Percentiles rank a stretch among this genome's conserved stretches.
Conservation (phyloP, 2,888 invertebrate species). For the Eumacrocentrus americanus region DNA sequence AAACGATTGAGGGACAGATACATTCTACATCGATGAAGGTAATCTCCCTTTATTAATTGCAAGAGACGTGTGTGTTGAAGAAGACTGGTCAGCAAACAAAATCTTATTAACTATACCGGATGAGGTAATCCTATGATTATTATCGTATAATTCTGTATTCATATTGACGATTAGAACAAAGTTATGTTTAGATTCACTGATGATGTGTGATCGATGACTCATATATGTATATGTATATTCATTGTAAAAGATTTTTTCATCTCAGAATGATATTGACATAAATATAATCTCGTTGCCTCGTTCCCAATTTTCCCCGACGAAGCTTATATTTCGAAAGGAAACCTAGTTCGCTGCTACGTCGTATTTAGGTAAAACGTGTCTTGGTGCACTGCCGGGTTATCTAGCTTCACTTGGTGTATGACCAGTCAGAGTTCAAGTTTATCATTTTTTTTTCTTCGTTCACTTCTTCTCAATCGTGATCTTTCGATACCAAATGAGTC, state of each 20-base stretch:
- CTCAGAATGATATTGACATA: neutral
- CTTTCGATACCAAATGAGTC: conserved; percentile 1
- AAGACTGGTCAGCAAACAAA: conserved; percentile 2
- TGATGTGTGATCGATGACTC: too few species aligned
- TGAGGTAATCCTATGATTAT: conserved; percentile 12
- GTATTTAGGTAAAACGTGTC: neutral
- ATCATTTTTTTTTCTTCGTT: conserved; percentile 2
- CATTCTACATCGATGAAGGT: conserved; percentile 18
- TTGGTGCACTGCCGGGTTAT: neutral
- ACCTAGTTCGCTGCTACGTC: neutral
- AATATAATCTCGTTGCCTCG: neutral
- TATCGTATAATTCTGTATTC: neutral
- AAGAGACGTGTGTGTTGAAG: too few species aligned
- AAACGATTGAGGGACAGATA: neutral
- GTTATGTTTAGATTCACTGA: neutral
- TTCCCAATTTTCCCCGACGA: conserved; percentile 14
- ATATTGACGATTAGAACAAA: neutral
- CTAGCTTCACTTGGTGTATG: neutral
- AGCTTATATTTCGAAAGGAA: neutral
- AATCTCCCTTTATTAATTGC: conserved; percentile 17
- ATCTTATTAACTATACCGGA: conserved; percentile 3
- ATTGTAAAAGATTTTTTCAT: neutral
- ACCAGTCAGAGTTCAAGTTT: conserved; percentile 18
- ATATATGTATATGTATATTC: neutral
- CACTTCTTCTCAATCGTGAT: conserved; percentile 5